These are phyloP conservation scores for Anguilla obscura DNA, from an alignment of 2,797 vertebrate genomes.

Conservation along the genomic window DNA sequence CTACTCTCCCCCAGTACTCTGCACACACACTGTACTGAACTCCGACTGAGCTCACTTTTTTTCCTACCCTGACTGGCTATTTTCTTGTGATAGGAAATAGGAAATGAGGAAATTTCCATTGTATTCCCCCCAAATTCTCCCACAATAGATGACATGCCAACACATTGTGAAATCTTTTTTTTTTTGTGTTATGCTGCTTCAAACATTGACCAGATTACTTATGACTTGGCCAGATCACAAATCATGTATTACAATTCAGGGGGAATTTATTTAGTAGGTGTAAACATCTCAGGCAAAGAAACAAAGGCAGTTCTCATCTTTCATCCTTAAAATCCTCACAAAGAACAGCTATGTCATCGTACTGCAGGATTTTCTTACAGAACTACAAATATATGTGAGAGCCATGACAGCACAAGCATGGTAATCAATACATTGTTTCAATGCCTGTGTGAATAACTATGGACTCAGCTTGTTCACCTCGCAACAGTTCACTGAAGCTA, in stretches of 20 bases:
- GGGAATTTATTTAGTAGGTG: neutral
- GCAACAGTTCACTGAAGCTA: too few relatives aligned
- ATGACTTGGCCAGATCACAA: neutral
- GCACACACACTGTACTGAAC: too few relatives aligned
- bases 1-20: neutral
- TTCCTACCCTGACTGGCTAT: neutral
- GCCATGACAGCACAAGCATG: too few relatives aligned
- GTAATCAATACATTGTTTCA: too few relatives aligned
- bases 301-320: neutral
- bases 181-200: neutral
- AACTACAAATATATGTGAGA: neutral
- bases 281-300: neutral
- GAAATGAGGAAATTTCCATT: neutral
- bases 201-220: neutral
- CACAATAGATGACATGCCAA: neutral
- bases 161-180: neutral
- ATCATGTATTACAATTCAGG: neutral
- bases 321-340: neutral
- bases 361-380: neutral
- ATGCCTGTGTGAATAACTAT: too few relatives aligned
- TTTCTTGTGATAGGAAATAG: neutral
- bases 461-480: too few relatives aligned
- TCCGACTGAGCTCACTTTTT: neutral
- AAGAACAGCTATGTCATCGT: neutral
- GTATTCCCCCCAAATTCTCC: neutral